phyloP scores from a whole-genome alignment of 1,140 invertebrate genomes.

The Eciton burchellii region DNA sequence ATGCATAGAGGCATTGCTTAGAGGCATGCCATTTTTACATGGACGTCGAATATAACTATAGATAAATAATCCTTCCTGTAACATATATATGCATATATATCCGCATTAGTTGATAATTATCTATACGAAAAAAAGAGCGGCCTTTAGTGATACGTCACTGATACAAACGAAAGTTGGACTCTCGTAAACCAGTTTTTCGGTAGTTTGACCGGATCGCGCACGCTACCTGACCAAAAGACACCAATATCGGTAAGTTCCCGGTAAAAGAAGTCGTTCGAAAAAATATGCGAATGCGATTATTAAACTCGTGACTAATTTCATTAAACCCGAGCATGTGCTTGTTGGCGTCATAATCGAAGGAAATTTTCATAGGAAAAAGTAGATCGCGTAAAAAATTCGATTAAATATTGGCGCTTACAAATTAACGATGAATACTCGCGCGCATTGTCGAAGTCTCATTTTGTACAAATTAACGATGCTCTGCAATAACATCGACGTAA shows the following conservation, averaged over 20 bases:
- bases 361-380: constrained; percentile 45
- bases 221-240: neutral
- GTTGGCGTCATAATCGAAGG: constrained; percentile 6
- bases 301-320: constrained; percentile 25
- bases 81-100: too few relatives aligned
- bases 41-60: constrained; percentile 9
- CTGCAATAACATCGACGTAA: too few relatives aligned
- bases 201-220: neutral
- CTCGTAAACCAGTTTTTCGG: constrained; percentile 41
- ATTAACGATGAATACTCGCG: neutral
- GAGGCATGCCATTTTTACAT: neutral
- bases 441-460: neutral
- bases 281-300: constrained; percentile 27
- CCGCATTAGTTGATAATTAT: neutral
- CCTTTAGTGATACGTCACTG: neutral
- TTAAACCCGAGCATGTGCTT: constrained; percentile 15
- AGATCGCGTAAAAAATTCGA: constrained; percentile 4
- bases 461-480: neutral
- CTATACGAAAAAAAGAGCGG: neutral
- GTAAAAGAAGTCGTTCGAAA: constrained; percentile 65
- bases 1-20: constrained; percentile 5
- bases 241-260: neutral
- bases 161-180: neutral
- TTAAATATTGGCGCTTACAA: neutral
- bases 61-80: neutral